A percentile compares a stretch with the other conserved stretches of the same genome.
Evolutionary conservation across 2,797 vertebrate genomes (phyloP).

Genomic region (Sebastiscus tertius): DNA sequence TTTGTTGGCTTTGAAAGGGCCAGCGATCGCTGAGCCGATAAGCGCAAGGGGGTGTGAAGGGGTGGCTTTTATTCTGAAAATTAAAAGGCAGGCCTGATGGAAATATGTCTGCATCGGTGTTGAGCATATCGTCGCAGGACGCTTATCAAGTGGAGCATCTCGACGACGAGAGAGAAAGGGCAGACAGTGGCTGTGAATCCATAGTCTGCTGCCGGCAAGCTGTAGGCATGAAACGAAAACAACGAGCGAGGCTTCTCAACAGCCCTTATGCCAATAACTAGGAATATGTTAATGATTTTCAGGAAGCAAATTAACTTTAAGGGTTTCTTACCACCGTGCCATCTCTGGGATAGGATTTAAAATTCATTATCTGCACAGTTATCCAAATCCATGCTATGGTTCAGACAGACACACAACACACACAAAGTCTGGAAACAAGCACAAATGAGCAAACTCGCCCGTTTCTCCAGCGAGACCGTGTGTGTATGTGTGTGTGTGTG

Average conservation of each 20-base stretch:
- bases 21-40: constrained; percentile 88
- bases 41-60: constrained; percentile 78
- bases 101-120: constrained; percentile 84
- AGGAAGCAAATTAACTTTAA: constrained; percentile 78
- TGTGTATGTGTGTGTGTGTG: constrained; percentile 16
- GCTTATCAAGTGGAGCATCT: constrained; percentile 71
- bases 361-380: constrained; percentile 82
- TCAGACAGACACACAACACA: constrained; percentile 74
- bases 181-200: constrained; percentile 52
- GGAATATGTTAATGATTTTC: constrained; percentile 78
- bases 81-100: constrained; percentile 89
- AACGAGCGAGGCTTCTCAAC: constrained; percentile 58
- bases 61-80: constrained; percentile 86
- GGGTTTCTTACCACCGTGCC: constrained; percentile 72
- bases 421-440: constrained; percentile 76
- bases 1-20: constrained; percentile 94
- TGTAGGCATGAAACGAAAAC: constrained; percentile 63
- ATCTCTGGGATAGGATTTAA: constrained; percentile 80
- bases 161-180: constrained; percentile 47
- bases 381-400: constrained; percentile 75
- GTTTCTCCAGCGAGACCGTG: constrained; percentile 58
- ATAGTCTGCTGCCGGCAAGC: constrained; percentile 55
- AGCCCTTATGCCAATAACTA: constrained; percentile 69
- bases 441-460: constrained; percentile 78
- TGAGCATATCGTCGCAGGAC: constrained; percentile 61